Evolutionary conservation across 2,888 invertebrate species (phyloP), one percentile per base, ranked within the genome.

Genomic region (Disparrhopalites patrizii): DNA sequence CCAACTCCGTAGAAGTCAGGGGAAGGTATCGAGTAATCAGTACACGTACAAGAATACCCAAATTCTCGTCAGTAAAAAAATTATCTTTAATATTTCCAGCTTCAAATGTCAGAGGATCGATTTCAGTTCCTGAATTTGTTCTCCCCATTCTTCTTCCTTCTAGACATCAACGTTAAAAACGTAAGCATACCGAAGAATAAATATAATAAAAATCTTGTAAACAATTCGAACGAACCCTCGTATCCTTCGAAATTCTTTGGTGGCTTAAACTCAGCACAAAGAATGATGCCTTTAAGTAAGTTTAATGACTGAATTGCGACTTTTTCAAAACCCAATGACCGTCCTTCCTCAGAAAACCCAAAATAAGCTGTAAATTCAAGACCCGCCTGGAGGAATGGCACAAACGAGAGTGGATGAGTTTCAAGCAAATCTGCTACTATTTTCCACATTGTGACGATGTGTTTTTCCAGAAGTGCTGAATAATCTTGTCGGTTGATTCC

Each of bases 241-340:
- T 80, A 81, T 73, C 84, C 82, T 76, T 85, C 85, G 13, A 81
- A 77, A 60, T 79, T 81, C 79, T 87, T 87, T 0, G 85, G 83
- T 43, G 80, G 82, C 76, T 85, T 87, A 77, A 90, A 93, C 76
- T 90, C 88, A 33, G 85, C 83, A 78, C 89, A 88, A 69, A 89
- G 81, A 69, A 95, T 81, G 67, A 94, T 89, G 1, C 86, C 86
- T 79, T 93, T 94, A 70, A 95, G 86, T 68, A 96, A 82, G 80
- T 93, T 94, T 73, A 96, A 85, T 77, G 91, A 91, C 77, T 93
- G 92, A 75, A 96, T 92, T 30, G 88, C 87, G 77, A 95, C 93
- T 76, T 89, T 83, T 77, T 92, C 91, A 78, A 93, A 95, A 62
- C 89, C 71, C 81, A 75, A 87, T 81, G 66, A 85, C 81, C 80